phyloP scores from a whole-genome alignment of 2,888 invertebrate genomes.

The Tenodera sinensis region DNA sequence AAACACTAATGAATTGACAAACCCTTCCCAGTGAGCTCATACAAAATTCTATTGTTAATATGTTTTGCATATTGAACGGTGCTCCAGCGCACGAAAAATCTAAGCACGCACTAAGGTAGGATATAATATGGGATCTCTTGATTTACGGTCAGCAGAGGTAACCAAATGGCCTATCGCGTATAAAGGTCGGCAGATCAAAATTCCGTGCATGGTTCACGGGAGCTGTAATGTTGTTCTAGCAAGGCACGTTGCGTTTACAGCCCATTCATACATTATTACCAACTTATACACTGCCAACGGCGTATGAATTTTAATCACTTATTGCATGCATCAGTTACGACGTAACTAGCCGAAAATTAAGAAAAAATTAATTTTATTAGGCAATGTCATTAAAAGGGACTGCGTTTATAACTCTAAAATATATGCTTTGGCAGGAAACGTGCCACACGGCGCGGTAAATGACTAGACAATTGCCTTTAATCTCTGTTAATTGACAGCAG shows the following conservation, averaged over 20 bases:
- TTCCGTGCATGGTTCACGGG: not conserved
- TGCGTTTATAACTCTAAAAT: not conserved
- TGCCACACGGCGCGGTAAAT: not conserved
- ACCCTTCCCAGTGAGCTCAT: not conserved
- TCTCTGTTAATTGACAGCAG: too few relatives aligned
- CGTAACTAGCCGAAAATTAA: not conserved
- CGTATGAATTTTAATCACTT: not conserved
- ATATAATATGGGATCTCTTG: not conserved
- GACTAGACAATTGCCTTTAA: not conserved
- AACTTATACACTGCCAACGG: not conserved
- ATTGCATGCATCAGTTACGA: not conserved
- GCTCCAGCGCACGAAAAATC: not conserved
- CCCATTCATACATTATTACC: not conserved
- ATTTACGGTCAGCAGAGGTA: not conserved
- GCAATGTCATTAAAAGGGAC: not conserved
- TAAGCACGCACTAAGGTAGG: not conserved
- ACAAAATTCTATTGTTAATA: not conserved
- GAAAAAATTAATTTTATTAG: not conserved
- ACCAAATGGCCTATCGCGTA: not conserved
- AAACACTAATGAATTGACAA: not conserved
- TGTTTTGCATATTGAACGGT: not conserved
- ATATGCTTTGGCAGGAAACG: not conserved
- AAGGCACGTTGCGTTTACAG: not conserved
- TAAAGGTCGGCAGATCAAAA: not conserved
- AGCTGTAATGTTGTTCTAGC: not conserved